These are phyloP conservation scores for Myotis daubentonii DNA, from an alignment of 2,797 vertebrate species.

Conservation along the genomic window DNA sequence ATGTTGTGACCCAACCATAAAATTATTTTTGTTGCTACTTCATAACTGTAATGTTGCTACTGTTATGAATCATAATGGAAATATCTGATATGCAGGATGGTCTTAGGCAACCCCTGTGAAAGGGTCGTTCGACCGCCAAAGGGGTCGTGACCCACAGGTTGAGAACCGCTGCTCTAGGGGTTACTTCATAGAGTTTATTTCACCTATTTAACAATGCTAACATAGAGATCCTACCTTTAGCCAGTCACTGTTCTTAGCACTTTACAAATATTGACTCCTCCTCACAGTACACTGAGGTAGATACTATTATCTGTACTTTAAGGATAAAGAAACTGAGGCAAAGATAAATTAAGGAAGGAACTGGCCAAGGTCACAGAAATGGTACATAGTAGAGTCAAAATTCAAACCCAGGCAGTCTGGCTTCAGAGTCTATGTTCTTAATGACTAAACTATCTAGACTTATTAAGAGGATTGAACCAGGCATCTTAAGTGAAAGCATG, in stretches of 20 bases:
- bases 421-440: not conserved
- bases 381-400: not conserved
- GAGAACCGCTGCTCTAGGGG: too few relatives aligned
- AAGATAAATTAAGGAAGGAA: not conserved
- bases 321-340: conserved; percentile 14
- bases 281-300: not conserved
- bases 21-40: too few relatives aligned
- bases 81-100: too few relatives aligned
- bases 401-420: not conserved
- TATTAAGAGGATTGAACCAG: not conserved
- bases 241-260: not conserved
- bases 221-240: not conserved
- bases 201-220: conserved; percentile 40
- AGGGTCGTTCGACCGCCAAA: too few relatives aligned
- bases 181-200: not conserved
- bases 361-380: not conserved
- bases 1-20: too few relatives aligned
- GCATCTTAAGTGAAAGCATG: not conserved
- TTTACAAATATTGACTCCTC: not conserved
- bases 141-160: too few relatives aligned
- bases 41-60: too few relatives aligned
- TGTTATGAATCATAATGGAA: too few relatives aligned
- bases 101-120: too few relatives aligned
- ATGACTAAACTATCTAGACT: not conserved
- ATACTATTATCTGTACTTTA: not conserved